Evolutionary conservation across 2,797 vertebrate species (phyloP).

Genomic region (Lagodon rhomboides): DNA sequence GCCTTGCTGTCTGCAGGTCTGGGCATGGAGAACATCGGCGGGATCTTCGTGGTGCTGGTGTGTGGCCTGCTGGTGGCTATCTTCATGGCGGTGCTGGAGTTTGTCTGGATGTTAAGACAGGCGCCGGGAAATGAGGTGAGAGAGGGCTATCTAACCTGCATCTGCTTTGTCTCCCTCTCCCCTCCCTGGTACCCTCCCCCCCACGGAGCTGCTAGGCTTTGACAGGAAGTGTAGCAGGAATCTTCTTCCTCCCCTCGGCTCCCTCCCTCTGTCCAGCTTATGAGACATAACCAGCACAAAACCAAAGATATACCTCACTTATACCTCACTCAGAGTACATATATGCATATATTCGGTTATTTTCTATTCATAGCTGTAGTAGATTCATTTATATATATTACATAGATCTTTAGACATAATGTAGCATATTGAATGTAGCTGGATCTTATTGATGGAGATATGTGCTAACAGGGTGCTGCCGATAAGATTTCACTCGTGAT

Average conservation of each 20-base stretch:
- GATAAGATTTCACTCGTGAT: constrained; percentile 31
- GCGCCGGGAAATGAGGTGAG: constrained; percentile 96
- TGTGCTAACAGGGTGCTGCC: constrained; percentile 46
- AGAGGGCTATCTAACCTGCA: constrained; percentile 83
- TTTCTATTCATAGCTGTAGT: constrained; percentile 40
- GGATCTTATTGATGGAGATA: neutral
- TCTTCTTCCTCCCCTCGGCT: constrained; percentile 34
- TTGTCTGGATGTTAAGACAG: constrained; percentile 97
- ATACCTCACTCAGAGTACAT: constrained; percentile 41
- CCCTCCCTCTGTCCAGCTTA: constrained; percentile 19
- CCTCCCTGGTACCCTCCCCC: constrained; percentile 57
- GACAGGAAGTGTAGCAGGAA: constrained; percentile 45
- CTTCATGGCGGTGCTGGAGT: constrained; percentile 99
- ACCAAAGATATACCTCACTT: constrained; percentile 69
- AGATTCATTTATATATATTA: constrained; percentile 18
- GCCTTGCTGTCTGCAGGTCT: constrained; percentile 85
- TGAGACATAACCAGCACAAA: constrained; percentile 66
- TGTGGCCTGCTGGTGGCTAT: constrained; percentile 98
- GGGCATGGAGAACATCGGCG: constrained; percentile 99
- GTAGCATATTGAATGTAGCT: constrained; percentile 44
- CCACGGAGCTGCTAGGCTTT: constrained; percentile 52
- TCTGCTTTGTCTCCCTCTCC: constrained; percentile 83
- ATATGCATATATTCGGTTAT: constrained; percentile 26
- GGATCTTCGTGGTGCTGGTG: constrained; percentile 99
- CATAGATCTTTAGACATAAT: constrained; percentile 23